Evolutionary conservation across 2,113 vertebrate genomes (phyloP), one percentile per base, ranked within the genome.

Genomic region (Equus quagga): DNA sequence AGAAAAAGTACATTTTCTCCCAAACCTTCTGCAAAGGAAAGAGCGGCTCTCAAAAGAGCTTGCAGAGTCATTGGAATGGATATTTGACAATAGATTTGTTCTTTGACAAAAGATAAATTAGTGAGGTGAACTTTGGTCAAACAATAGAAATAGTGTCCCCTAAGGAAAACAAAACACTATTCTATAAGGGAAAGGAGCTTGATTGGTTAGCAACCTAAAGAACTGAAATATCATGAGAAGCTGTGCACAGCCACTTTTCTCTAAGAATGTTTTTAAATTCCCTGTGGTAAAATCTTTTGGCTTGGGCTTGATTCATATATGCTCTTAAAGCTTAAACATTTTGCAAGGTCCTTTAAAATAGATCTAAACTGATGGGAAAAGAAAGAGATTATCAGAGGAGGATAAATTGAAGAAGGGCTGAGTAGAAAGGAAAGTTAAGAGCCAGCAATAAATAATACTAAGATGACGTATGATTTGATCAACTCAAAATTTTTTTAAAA

Each of bases 61-160:
- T 88, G 70, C 46, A n/a, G 33, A 83, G 41, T 96, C 76, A 81
- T 85, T 92, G 44, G 8, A 83, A 80, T 90, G 1, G 73, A 58
- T 56, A 65, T 51, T 89, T 69, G 58, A 86, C 64, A 95, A 81
- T 81, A 92, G 21, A 56, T 90, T 94, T 97, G 33, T 93, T 96
- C 56, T 95, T 87, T 54, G 64, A 76, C 64, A 5, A 93, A 86
- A 65, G 41, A 65, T 94, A 95, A 95, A 83, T 76, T 76, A 95
- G 92, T 89, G 73, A 96, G 65, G 75, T 80, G 62, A 91, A 93
- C 49, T 67, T 91, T 75, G 33, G 15, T 89, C n/a, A 62, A 94
- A 88, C 62, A 97, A 91, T 96, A 9, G 69, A 91, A 67, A 92
- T 64, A 81, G 69, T 81, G 15, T 26, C 33, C 13, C 26, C 10